Base-by-base conservation (phyloP, 2,888 invertebrate species). In the Mesorhabditis spiculigera region DNA sequence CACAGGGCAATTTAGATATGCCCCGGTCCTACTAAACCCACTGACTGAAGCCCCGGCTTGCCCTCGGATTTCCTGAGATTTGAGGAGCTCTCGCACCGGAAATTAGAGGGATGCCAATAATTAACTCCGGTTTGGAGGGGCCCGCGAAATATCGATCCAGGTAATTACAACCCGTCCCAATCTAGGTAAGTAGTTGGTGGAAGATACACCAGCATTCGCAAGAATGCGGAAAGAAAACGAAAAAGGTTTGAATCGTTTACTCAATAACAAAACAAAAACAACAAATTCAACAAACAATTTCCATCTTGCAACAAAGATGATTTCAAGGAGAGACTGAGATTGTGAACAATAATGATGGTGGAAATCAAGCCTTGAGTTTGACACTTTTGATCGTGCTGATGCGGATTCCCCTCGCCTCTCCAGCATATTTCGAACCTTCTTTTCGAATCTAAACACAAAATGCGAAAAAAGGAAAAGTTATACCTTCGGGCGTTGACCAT, bases 371-470 rank as follows among this genome's bases (percentile, higher is more conserved):
- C 72, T 87, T 86, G 68, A 96, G 90, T 88, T 94, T 94, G 81
- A 94, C 91, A 86, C 95, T 92, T 88, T 94, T 93, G 84, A 91
- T 91, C 67, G 94, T 91, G 83, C 91, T 90, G 43, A 93, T 90
- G 85, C 95, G 93, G 83, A 98, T 97, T 78, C 97, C 97, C 68
- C 94, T 93, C 67, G 92, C 88, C 89, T 98, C 97, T 70, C 97
- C 97, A 71, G 90, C 91, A 87, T 98, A 98, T 75, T 92, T 90
- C 45, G 89, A 89, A 5, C 91, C 85, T 88, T 97, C 95, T 73
- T 90, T 92, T 75, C 93, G 90, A 4, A 92, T 91, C 58, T 71
- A n/a, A 50, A 50, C n/a, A 50, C 10, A 50, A 50, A 50, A 50
- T 50, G 8, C n/a, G 58, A 50, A 13, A 50, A 50, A 50, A 10